Evolutionary conservation across 2,797 vertebrate genomes (phyloP).

Genomic region (Enteromius anoplus): DNA sequence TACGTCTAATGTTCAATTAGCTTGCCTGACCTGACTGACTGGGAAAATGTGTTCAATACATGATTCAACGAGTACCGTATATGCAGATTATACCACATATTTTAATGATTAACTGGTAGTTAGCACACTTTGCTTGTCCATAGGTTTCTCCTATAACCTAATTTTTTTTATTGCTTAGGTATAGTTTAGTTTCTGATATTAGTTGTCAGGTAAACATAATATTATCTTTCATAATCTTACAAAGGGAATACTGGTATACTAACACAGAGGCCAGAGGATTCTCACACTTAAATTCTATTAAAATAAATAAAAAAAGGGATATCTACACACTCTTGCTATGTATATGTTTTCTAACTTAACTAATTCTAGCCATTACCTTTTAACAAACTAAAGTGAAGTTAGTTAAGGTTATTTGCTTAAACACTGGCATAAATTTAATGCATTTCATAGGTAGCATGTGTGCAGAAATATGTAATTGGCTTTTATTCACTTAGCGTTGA

Average conservation of each 20-base stretch:
- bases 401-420: not conserved
- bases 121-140: not conserved
- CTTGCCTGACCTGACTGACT: not conserved
- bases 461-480: not conserved
- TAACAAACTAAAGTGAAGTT: not conserved
- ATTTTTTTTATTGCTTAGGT: slow-evolving; percentile 3
- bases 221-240: not conserved
- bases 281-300: not conserved
- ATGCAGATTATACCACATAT: not conserved
- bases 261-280: not conserved
- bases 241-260: not conserved
- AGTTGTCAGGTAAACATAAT: not conserved
- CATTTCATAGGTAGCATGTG: not conserved
- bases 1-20: not conserved
- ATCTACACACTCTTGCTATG: not conserved
- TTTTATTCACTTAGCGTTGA: not conserved
- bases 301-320: not conserved
- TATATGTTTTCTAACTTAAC: not conserved
- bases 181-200: not conserved
- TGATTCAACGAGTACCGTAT: not conserved
- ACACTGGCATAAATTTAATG: not conserved
- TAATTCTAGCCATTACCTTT: not conserved
- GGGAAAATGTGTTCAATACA: not conserved
- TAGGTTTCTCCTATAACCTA: not conserved
- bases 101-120: not conserved